These are phyloP conservation scores for Ommatoiulus sabulosus DNA, from an alignment of 2,888 invertebrate species.

Conservation along the genomic window DNA sequence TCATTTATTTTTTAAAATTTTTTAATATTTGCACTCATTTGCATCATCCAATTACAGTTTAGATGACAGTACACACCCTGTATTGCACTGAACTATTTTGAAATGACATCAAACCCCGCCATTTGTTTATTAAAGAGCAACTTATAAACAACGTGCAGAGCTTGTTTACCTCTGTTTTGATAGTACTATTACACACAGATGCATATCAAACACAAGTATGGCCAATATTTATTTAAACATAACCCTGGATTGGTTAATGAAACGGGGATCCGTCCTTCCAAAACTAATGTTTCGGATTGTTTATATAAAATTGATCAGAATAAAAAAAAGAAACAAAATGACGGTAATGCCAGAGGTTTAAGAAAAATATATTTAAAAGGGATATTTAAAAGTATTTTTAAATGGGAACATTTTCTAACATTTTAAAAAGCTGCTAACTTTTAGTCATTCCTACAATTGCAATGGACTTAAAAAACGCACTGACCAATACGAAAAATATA, in stretches of 20 bases:
- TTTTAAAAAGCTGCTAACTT: no score
- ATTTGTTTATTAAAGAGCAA: background rate
- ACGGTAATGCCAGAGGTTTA: no score
- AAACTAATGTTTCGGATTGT: no score
- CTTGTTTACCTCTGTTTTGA: background rate
- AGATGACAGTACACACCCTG: background rate
- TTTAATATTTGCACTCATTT: background rate
- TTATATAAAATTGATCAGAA: no score
- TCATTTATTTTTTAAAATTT: no score
- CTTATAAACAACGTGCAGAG: background rate
- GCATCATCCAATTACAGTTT: background rate
- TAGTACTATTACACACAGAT: background rate
- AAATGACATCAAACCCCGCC: background rate
- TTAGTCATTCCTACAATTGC: no score
- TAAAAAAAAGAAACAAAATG: no score
- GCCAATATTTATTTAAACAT: background rate
- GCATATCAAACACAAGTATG: background rate
- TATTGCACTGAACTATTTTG: background rate
- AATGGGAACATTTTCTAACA: no score
- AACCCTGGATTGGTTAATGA: background rate
- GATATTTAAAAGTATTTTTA: no score
- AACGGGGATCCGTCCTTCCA: background rate
- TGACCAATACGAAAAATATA: no score
- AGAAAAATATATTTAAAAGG: no score
- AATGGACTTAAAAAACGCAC: no score